Evolutionary conservation across 2,888 invertebrate species (phyloP), one percentile per base, ranked within the genome.

Genomic region (Stomorhina lunata): DNA sequence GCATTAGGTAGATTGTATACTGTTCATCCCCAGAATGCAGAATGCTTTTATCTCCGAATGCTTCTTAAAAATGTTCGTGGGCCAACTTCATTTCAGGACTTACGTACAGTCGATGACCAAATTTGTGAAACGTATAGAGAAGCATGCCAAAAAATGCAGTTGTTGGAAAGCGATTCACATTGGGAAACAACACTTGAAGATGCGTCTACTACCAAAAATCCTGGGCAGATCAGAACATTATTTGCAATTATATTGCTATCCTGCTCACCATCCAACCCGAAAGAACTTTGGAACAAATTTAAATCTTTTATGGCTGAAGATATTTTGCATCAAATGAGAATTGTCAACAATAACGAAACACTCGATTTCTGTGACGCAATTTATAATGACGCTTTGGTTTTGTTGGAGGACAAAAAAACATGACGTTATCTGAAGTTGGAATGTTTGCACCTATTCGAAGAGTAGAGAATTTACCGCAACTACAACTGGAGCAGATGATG

Each of bases 131-230:
- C 65, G 15, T 78, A 40, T 29, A 32, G 71, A 32, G 71, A 45
- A 10, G 63, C 69, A 63, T 63, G 69, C 40, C 45, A 72, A 48
- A n/a, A 57, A 34, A 22, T 72, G 1, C 25, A 65, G 17, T 50
- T 71, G 22, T 43, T 80, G 15, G 66, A 65, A 29, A 71, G 72
- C 55, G 71, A 72, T 65, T 50, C 63, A 12, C 66, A 81, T 29
- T 81, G 76, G 57, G 71, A 75, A 34, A 29, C 5, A 29, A 69
- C 68, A 17, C 45, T 75, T 15, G 15, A 4, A 20, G 75, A 73
- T 61, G 48, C 68, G n/a, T 37, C 69, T 0, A 32, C 17, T 17
- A 22, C 12, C 15, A 57, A 20, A 22, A 7, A 43, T 57, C 71
- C 79, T 12, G 1, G 17, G 4, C 72, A 65, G 15, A 73, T 68